These are phyloP conservation scores for Tholera decimalis DNA, from an alignment of 2,888 invertebrate species.

Conservation along the genomic window DNA sequence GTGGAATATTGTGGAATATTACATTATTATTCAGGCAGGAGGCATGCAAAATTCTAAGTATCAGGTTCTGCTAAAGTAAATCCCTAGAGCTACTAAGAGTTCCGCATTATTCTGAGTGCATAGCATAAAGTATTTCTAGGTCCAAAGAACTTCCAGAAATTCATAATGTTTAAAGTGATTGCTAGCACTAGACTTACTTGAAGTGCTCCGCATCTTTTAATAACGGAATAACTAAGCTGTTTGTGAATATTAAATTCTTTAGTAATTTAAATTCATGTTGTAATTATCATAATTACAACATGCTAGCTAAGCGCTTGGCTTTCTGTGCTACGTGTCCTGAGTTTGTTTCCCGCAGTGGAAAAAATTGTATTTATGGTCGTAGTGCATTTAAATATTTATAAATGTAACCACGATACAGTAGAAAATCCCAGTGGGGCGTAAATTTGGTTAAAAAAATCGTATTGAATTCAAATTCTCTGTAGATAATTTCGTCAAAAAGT, in stretches of 20 bases:
- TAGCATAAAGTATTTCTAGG: conserved; percentile 1
- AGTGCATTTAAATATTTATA: too few relatives aligned
- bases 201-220: neutral
- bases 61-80: neutral
- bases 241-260: conserved; percentile 10
- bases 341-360: too few relatives aligned
- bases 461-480: too few relatives aligned
- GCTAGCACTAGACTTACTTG: neutral
- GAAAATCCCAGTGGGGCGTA: too few relatives aligned
- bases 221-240: conserved; percentile 6
- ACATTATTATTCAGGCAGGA: neutral
- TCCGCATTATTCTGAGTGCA: neutral
- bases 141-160: conserved; percentile 8
- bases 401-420: too few relatives aligned
- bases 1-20: too few relatives aligned
- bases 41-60: neutral
- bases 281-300: too few relatives aligned
- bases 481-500: too few relatives aligned
- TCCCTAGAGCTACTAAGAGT: neutral
- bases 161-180: neutral
- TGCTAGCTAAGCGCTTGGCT: too few relatives aligned
- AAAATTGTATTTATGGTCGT: too few relatives aligned
- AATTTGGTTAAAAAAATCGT: too few relatives aligned
- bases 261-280: neutral
- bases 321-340: too few relatives aligned